Conservation (phyloP, 2,888 invertebrate species). For the Artemia sp. region DNA sequence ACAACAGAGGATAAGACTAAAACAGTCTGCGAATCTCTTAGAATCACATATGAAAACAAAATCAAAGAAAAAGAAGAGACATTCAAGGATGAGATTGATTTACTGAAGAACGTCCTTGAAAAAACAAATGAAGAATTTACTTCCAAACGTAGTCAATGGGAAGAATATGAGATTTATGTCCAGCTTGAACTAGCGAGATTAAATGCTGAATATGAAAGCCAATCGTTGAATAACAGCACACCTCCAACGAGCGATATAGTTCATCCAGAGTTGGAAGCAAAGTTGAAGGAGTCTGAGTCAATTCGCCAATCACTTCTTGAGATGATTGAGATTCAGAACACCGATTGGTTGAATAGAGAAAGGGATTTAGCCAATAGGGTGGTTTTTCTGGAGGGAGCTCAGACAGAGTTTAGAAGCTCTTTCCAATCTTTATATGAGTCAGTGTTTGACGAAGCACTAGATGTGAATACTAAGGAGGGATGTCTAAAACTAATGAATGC, state of each 20-base stretch:
- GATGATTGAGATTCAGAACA: background rate
- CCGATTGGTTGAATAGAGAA: background rate
- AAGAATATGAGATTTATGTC: background rate
- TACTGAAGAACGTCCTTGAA: background rate
- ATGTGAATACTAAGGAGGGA: too few species aligned
- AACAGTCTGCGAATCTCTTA: background rate
- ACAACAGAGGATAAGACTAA: background rate
- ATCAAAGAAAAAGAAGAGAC: background rate
- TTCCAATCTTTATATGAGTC: too few species aligned
- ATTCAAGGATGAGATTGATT: background rate
- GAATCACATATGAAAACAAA: background rate
- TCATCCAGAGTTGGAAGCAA: background rate
- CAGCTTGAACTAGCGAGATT: background rate
- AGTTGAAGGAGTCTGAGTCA: background rate
- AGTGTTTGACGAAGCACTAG: too few species aligned
- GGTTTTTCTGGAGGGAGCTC: too few species aligned
- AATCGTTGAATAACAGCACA: background rate
- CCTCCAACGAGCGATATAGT: background rate
- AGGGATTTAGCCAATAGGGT: background rate
- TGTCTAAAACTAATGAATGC: too few species aligned
- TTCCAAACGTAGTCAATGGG: background rate
- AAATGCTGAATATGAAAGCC: background rate
- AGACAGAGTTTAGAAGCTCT: too few species aligned
- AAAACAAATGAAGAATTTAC: background rate
- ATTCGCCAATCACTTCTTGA: background rate